Base-by-base conservation (phyloP, 2,797 vertebrate species). In the Gallinago nigripennis region DNA sequence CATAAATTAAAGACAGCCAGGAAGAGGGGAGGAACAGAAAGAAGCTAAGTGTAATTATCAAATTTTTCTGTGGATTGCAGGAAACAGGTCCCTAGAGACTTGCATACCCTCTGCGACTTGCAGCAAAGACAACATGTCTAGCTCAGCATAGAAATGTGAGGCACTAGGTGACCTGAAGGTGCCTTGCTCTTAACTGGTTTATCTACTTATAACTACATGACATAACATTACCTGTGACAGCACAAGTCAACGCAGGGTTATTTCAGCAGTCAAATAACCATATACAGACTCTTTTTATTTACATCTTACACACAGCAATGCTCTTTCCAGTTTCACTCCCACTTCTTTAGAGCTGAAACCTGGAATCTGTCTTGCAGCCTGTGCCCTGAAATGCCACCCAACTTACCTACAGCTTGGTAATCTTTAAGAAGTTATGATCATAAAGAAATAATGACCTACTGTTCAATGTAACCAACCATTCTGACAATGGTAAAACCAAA, bases 171-270 rank as follows among this genome's bases (percentile, higher is more conserved):
- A 94, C 70, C 76, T 57, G 51, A 90, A 89, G 70, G 63, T 88
- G 60, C 68, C 88, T 94, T 79, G 73, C 60, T 88, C 61, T 86
- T 93, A 82, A 89, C 78, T 77, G 68, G n/a, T 95, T 95, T 94
- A 83, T 75, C 90, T 95, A 89, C 93, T 95, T 96, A 91, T 88
- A 93, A 93, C 93, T 80, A 53, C 66, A 56, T 60, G 65, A 87
- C 85, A 86, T 70, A 91, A 78, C 58, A 48, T 90, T 86, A 92
- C 91, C 83, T 76, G 88, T 90, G 90, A 93, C 60, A 95, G 73
- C 71, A 82, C 70, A 86, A 86, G 81, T 86, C 92, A 93, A 33
- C 9, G 2, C 66, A 43, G 70, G 39, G 51, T 51, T 88, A 79
- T 60, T 94, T 90, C 88, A 85, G 78, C 61, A 87, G 61, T 54